A percentile compares a stretch with the other conserved stretches of the same genome.
Evolutionary conservation across 2,797 vertebrate species (phyloP).

Genomic region (Carcharodon carcharias): DNA sequence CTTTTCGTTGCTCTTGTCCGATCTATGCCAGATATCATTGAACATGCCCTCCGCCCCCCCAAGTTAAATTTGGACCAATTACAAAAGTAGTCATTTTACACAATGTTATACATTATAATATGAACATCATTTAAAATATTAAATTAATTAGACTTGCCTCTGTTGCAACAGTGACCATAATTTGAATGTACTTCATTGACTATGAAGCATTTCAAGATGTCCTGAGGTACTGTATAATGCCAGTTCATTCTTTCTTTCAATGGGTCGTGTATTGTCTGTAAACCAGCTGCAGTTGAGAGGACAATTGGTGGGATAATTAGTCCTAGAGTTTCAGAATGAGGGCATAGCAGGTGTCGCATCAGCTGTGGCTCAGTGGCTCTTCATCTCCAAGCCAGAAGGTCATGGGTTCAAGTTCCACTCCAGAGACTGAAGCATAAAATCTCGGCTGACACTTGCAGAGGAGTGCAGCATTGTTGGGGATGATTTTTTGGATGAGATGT

Average conservation of each 20-base stretch:
- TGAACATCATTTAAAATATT: not conserved
- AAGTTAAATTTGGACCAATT: not conserved
- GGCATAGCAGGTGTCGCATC: not conserved
- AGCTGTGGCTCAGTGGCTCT: not conserved
- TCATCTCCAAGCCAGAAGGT: not conserved
- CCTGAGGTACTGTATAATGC: not conserved
- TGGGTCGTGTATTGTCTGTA: not conserved
- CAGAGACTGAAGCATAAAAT: not conserved
- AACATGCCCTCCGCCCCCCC: not conserved
- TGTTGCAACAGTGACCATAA: not conserved
- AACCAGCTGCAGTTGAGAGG: not conserved
- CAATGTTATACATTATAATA: not conserved
- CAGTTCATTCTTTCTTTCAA: not conserved
- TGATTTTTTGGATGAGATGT: not conserved
- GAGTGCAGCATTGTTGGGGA: not conserved
- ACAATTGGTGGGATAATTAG: not conserved
- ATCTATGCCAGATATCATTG: not conserved
- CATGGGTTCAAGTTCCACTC: not conserved
- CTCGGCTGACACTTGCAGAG: not conserved
- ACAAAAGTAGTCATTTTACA: not conserved
- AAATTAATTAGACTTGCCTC: not conserved
- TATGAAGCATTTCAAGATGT: not conserved
- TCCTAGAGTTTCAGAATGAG: not conserved
- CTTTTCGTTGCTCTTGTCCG: not conserved
- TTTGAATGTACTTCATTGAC: not conserved